Evolutionary conservation across 1,140 invertebrate species (phyloP), one percentile per base, ranked within the genome.

Genomic region (Ladona fulva): DNA sequence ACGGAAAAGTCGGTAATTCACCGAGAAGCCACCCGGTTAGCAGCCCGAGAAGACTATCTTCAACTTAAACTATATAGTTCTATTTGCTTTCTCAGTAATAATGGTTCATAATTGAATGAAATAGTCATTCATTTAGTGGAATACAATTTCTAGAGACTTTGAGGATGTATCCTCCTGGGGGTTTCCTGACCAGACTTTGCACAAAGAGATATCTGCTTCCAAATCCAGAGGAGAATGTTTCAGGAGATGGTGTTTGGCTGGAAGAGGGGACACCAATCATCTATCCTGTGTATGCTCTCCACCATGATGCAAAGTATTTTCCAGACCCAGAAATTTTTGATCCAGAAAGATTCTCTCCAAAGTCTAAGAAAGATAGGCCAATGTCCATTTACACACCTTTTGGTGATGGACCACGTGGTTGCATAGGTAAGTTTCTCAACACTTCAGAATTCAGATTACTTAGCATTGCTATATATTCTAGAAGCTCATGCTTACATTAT

Each of bases 301-400:
- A 86, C 16, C 77, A 79, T 16, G 87, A 91, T 81, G 82, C 86
- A 0, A 77, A 87, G 44, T 84, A 86, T 74, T 92, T 87, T 82
- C 84, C 88, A 1, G 84, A 92, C 77, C 90, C 91, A 0, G 84
- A 89, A 0, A 82, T 81, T 19, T 93, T 90, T 80, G 85, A 90
- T 83, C 91, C 91, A 0, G 89, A 91, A 76, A 83, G 90, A 79
- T 92, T 92, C 81, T 80, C 84, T 0, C 83, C 85, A n/a, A 81
- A 82, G 11, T 83, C 85, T 16, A 83, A 83, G 25, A 79, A 81
- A 0, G 52, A 78, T 0, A 82, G 80, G n/a, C 29, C 80, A 11
- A 79, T 79, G 10, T 83, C 82, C 44, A 79, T 85, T 1, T 89
- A 86, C 80, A 80, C 89, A 59, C 89, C 89, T 7, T 90, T 90